phyloP scores from a whole-genome alignment of 1,140 invertebrate species.

The Coenobita brevimanus region DNA sequence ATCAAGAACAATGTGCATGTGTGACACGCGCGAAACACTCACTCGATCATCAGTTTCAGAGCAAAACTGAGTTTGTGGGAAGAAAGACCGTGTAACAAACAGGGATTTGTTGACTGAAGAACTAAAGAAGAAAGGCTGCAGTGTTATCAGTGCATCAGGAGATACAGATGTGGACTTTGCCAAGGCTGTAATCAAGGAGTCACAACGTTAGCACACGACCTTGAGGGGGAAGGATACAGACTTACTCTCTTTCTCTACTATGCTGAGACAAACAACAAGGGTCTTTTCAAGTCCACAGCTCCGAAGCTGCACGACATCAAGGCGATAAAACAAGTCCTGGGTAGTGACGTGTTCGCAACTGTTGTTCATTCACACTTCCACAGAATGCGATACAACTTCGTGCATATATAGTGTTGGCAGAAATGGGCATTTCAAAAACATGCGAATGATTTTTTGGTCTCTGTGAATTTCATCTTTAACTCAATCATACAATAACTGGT shows the following conservation, averaged over 20 bases:
- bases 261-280: too few relatives aligned
- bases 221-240: neutral
- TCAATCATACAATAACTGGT: too few relatives aligned
- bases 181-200: too few relatives aligned
- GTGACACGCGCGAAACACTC: neutral
- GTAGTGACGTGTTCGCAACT: conserved; percentile 16
- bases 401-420: neutral
- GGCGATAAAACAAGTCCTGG: neutral
- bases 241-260: conserved; percentile 14
- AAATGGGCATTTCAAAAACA: too few relatives aligned
- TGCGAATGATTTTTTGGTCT: too few relatives aligned
- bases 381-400: conserved; percentile 7
- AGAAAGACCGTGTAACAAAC: neutral
- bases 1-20: neutral
- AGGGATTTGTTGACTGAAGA: neutral
- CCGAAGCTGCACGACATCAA: too few relatives aligned
- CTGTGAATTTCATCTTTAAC: too few relatives aligned
- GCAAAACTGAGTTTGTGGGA: neutral
- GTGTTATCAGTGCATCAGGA: too few relatives aligned
- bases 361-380: conserved; percentile 1
- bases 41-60: neutral
- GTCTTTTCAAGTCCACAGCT: neutral
- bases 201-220: too few relatives aligned
- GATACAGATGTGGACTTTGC: too few relatives aligned
- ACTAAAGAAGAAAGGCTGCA: too few relatives aligned